Evolutionary conservation across 1,140 invertebrate genomes (phyloP), one percentile per base, ranked within the genome.

Genomic region (Drosophila triauraria): DNA sequence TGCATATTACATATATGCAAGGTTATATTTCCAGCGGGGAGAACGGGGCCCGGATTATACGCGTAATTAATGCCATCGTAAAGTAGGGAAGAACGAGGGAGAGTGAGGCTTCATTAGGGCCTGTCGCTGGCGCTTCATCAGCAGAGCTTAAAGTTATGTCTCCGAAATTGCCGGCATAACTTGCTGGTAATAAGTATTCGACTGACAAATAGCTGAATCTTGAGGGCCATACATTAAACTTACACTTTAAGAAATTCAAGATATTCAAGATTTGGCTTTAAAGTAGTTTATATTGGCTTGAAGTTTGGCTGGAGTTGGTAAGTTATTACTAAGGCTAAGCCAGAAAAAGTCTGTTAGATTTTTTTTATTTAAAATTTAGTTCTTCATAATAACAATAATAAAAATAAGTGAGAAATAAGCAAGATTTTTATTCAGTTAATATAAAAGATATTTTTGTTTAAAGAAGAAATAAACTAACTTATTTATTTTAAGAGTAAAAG

Each of bases 21-120:
- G 60, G 23, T 23, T 30, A 38, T 35, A 15, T 7, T 27, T 38
- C 40, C 32, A 15, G 17, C 15, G 40, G 47, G 12, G 38, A 46
- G 27, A 9, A 56, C 30, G 8, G 17, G 25, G 42, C 63, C n/a
- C 50, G 63, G 67, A 74, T 72, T 74, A 74, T 74, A 72, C 69
- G 63, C 51, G 43, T 78, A 78, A 78, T 78, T 78, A 78, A 78
- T 51, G 75, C 75, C 30, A 67, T 77, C 48, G 47, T 58, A 51
- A 43, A 56, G 53, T 56, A 10, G 13, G 13, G 8, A 38, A 13
- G 20, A 43, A 13, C 25, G 35, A 9, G n/a, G 4, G 4, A 13
- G 23, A 12, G 12, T 47, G 50, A 42, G 35, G 43, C 70, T 44
- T 76, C 78, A 69, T 80, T 80, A 80, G 61, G 27, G 42, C 51